Evolutionary conservation across 2,888 invertebrate genomes (phyloP), one percentile per base, ranked within the genome.

Genomic region (Lampropteryx suffumata): DNA sequence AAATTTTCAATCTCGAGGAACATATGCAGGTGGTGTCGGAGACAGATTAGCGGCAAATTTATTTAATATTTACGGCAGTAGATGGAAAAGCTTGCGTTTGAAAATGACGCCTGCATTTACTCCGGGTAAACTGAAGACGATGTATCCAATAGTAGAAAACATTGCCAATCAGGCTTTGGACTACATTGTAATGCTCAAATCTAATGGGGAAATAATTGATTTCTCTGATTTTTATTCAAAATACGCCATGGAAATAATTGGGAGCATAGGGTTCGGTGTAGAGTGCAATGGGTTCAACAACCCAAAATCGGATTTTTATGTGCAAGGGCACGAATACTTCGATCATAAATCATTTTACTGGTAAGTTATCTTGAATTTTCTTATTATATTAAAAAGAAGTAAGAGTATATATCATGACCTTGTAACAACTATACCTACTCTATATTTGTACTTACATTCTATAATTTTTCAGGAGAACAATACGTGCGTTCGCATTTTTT

Each of bases 101-200:
- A 93, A 93, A 62, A 76, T 95, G 64, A 91, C 94, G 0, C 93
- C 94, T 0, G 91, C 93, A 0, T 95, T 94, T 67, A 92, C 94
- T 0, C 91, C 94, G 0, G 93, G 92, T 5, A 94, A 94, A 74
- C 74, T 95, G 37, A 94, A 93, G 71, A 88, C 79, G 1, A 93
- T 94, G 92, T 93, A 93, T 61, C 83, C 84, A 0, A 89, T 92
- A 0, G 90, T 94, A 8, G 85, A 92, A 30, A 81, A 90, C 27
- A 92, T 93, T 47, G 92, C 92, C 0, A 74, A 87, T 8, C 85
- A 91, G 47, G 85, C 93, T 59, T 69, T 88, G 1, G 66, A 74
- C 3, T 86, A 91, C 46, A 78, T 91, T 5, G 73, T 83, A 13
- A 44, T 70, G 37, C 32, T 69, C 50, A 52, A 82, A 47, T 49